Conservation (phyloP, 2,888 invertebrate species). For the Rotaria macrura region DNA sequence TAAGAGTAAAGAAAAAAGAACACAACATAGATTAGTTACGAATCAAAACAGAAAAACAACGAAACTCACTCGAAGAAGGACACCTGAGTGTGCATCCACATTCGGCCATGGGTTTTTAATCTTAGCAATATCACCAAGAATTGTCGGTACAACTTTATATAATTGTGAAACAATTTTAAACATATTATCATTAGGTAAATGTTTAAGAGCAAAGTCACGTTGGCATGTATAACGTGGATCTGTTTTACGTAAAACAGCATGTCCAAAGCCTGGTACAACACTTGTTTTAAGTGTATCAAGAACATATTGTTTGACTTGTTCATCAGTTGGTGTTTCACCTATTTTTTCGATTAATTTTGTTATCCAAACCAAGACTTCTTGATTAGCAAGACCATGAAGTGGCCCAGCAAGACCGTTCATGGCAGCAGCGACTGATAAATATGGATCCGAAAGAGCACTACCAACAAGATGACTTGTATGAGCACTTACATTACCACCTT, state of each 20-base stretch:
- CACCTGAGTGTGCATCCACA: constrained; percentile 91
- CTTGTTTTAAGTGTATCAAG: constrained; percentile 82
- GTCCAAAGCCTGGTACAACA: constrained; percentile 91
- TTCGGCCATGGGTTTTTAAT: constrained; percentile 98
- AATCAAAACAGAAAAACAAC: neutral
- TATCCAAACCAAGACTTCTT: constrained; percentile 82
- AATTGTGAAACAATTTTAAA: constrained; percentile 80
- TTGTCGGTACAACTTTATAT: constrained; percentile 81
- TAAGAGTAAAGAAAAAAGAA: constrained; percentile 48
- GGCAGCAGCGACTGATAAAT: constrained; percentile 78
- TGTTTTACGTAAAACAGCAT: constrained; percentile 86
- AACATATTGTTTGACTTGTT: constrained; percentile 85
- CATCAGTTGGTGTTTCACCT: constrained; percentile 70
- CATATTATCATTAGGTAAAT: constrained; percentile 76
- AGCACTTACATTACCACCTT: constrained; percentile 89
- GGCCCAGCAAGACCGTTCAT: constrained; percentile 89
- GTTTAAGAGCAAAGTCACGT: constrained; percentile 81
- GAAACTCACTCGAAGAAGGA: constrained; percentile 69
- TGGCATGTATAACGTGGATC: constrained; percentile 85
- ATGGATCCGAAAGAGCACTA: constrained; percentile 83
- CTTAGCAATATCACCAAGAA: constrained; percentile 81
- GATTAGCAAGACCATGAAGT: constrained; percentile 86
- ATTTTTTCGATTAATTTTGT: constrained; percentile 75
- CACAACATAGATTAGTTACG: neutral
- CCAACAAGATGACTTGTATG: constrained; percentile 86